phyloP scores from a whole-genome alignment of 2,797 vertebrate species.

The Alcedo atthis region DNA sequence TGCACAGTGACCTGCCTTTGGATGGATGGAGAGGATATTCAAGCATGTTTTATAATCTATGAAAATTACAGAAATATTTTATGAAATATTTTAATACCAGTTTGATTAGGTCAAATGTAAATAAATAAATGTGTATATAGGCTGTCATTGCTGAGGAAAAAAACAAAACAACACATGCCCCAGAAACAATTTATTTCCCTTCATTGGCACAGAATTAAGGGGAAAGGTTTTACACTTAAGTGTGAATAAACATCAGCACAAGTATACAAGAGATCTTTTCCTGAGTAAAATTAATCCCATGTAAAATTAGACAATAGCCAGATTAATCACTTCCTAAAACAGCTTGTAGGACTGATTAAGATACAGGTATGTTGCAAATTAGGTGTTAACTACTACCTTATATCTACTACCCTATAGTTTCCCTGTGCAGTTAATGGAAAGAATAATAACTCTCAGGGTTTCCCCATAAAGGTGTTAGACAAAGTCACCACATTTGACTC shows the following conservation, averaged over 20 bases:
- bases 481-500: not conserved
- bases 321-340: not conserved
- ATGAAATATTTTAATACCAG: not conserved
- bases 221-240: not conserved
- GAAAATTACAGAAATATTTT: not conserved
- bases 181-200: not conserved
- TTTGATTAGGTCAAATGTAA: not conserved
- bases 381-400: not conserved
- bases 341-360: not conserved
- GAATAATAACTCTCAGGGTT: not conserved
- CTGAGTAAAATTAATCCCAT: not conserved
- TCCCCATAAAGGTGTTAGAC: not conserved
- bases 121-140: not conserved
- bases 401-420: not conserved
- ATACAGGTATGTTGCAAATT: not conserved
- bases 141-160: not conserved
- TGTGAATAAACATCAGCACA: not conserved
- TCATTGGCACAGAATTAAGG: not conserved
- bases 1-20: not conserved
- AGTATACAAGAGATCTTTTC: not conserved
- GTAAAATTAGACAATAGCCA: not conserved
- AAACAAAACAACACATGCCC: not conserved
- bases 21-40: not conserved
- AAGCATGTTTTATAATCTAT: not conserved
- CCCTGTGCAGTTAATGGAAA: not conserved